Conservation (phyloP, 1,140 invertebrate genomes). For the Microplitis demolitor region DNA sequence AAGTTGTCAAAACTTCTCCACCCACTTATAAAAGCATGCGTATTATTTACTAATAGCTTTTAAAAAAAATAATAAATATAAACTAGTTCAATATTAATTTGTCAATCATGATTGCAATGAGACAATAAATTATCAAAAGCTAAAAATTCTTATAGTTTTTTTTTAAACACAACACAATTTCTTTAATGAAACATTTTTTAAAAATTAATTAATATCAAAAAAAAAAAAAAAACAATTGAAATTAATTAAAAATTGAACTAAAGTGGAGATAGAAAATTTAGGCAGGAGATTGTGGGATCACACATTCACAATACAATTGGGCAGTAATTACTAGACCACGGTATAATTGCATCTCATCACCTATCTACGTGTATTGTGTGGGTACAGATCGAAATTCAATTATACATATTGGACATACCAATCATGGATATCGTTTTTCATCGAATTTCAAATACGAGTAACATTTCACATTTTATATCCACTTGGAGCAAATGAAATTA, state of each 20-base stretch:
- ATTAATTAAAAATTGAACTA: not conserved
- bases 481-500: too few species aligned
- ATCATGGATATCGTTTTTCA: constrained; percentile 1
- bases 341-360: constrained; percentile 3
- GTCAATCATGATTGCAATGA: too few species aligned
- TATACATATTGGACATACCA: constrained; percentile 12
- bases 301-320: not conserved
- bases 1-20: constrained; percentile 4
- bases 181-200: too few species aligned
- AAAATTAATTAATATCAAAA: not conserved
- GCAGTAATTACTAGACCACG: not conserved
- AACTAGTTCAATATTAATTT: too few species aligned
- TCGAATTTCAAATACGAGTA: not conserved
- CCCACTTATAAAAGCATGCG: too few species aligned
- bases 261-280: not conserved
- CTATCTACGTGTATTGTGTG: not conserved
- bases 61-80: too few species aligned
- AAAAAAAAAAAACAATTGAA: not conserved
- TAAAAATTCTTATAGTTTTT: not conserved
- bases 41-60: too few species aligned
- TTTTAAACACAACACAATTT: not conserved
- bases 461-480: too few species aligned
- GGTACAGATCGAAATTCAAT: constrained; percentile 7
- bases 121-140: too few species aligned
- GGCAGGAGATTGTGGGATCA: not conserved